These are phyloP conservation scores for Solenodon paradoxus DNA, from an alignment of 2,113 vertebrate species.

Conservation along the genomic window DNA sequence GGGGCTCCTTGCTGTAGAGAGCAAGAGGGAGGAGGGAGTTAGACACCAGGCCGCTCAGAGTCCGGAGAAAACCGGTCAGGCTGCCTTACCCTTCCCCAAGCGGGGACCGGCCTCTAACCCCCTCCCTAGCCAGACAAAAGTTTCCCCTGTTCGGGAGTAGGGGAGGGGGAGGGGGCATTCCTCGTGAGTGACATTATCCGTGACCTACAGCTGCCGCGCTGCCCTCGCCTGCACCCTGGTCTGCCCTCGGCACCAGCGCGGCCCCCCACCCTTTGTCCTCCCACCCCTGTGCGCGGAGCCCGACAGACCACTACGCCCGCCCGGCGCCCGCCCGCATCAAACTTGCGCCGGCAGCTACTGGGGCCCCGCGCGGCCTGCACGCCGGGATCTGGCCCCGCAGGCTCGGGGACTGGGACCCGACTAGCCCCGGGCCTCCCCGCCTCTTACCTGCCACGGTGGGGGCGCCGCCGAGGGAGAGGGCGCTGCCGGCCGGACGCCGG, in stretches of 20 bases:
- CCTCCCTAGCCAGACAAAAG: slow-evolving; percentile 72
- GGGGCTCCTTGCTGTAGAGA: neutral
- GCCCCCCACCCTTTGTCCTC: slow-evolving; percentile 59
- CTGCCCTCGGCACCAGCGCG: slow-evolving; percentile 35
- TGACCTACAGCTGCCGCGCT: slow-evolving; percentile 70
- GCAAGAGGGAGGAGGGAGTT: neutral
- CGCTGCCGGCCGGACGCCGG: slow-evolving; percentile 25
- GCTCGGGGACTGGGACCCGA: neutral
- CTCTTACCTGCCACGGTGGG: slow-evolving; percentile 49
- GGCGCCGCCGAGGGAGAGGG: neutral
- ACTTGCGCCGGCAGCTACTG: slow-evolving; percentile 44
- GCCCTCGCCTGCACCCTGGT: slow-evolving; percentile 57
- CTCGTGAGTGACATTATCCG: slow-evolving; percentile 68
- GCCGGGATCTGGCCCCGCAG: neutral
- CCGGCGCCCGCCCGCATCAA: slow-evolving; percentile 62
- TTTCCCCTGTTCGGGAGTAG: slow-evolving; percentile 66
- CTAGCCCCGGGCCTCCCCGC: slow-evolving; percentile 16
- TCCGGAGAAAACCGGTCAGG: slow-evolving; percentile 54
- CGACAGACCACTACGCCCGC: neutral
- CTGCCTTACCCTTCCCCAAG: slow-evolving; percentile 23
- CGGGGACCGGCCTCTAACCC: slow-evolving; percentile 60
- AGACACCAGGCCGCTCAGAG: slow-evolving; percentile 22
- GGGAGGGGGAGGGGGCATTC: slow-evolving; percentile 65
- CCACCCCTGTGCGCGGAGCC: neutral
- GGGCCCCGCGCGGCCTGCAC: slow-evolving; percentile 70